Evolutionary conservation across 2,797 vertebrate species (phyloP), one percentile per base, ranked within the genome.

Genomic region (Gymnothorax javanicus): DNA sequence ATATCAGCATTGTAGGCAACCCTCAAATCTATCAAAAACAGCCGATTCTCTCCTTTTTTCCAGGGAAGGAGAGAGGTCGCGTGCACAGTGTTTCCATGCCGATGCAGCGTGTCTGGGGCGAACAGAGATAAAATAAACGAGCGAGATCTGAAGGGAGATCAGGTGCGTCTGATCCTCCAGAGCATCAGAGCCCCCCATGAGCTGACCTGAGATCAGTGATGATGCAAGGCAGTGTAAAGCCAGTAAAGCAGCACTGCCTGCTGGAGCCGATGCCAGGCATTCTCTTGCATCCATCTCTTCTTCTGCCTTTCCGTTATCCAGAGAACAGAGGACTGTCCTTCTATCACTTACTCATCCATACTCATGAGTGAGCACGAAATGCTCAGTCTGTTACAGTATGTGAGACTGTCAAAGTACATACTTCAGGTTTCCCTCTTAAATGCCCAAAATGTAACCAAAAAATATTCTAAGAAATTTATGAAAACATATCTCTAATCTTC

Each of bases 71-170:
- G 33, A 43, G 33, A 43, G 33, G 33, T 43, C 33, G 33, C 33
- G 2, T 43, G 33, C 33, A 43, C 33, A 43, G 33, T 43, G 33
- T 43, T 43, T 43, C 33, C 33, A 43, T 43, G 33, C 33, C 33
- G 33, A 43, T 43, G 33, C 33, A 43, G 33, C 33, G 33, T 43
- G 33, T 43, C 33, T 62, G 79, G 58, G 60, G 82, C 64, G 67
- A 86, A 81, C 64, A 62, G 64, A n/a, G 13, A 84, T 60, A 8
- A 86, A 64, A 82, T 52, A 60, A 81, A 82, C 81, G 62, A 67
- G 60, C 60, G 73, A 58, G 62, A 82, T 58, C n/a, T 15, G 8
- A 0, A 20, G 64, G 23, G 64, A 64, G 13, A 17, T 15, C 25
- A 2, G 23, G 64, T n/a, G 6, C 20, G 62, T 67, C 20, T 3